Evolutionary conservation across 2,888 invertebrate genomes (phyloP).

Genomic region (Oxystoma pomonae): DNA sequence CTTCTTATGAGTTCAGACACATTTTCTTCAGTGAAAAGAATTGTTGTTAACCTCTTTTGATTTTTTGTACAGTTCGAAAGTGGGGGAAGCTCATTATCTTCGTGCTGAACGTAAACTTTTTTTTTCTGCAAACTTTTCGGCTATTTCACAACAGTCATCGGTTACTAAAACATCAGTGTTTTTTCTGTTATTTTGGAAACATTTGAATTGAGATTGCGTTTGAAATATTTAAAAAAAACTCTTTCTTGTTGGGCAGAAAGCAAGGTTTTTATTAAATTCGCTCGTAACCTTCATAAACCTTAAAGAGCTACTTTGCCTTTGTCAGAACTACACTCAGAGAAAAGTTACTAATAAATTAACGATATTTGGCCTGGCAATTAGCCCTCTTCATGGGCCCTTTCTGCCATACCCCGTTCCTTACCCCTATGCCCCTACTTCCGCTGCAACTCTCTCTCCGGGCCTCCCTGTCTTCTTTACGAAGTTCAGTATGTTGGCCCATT

Average conservation of each 20-base stretch:
- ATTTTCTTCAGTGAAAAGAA: neutral
- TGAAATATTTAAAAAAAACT: neutral
- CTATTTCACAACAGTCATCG: neutral
- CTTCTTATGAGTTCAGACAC: neutral
- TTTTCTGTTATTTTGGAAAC: neutral
- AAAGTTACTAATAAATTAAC: too few relatives aligned
- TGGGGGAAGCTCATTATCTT: neutral
- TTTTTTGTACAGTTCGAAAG: neutral
- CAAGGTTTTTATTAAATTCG: neutral
- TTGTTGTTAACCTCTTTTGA: neutral
- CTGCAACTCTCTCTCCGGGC: too few relatives aligned
- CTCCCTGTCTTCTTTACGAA: too few relatives aligned
- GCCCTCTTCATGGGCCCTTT: too few relatives aligned
- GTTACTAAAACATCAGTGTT: neutral
- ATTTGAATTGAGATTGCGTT: neutral
- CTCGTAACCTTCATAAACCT: too few relatives aligned
- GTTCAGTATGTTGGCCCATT: too few relatives aligned
- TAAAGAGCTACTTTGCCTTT: too few relatives aligned
- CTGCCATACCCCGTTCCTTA: too few relatives aligned
- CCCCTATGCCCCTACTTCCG: too few relatives aligned
- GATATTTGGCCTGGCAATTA: too few relatives aligned
- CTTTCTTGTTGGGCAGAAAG: neutral
- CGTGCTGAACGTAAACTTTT: neutral
- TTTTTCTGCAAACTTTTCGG: neutral
- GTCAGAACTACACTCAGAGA: too few relatives aligned